Evolutionary conservation across 2,888 invertebrate species (phyloP).

Genomic region (Dysmachus trigonus): DNA sequence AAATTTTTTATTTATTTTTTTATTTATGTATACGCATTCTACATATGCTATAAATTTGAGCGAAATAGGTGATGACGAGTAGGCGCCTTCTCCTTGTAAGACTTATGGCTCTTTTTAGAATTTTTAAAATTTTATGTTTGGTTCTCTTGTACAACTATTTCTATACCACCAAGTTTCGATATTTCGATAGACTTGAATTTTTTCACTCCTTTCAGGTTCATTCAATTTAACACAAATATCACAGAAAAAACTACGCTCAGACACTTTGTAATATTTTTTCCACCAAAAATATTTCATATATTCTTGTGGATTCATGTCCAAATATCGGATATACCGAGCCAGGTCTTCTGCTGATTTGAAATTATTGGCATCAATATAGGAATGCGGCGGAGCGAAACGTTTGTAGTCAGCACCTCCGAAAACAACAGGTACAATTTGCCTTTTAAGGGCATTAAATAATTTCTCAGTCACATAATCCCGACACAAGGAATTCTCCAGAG

Average conservation of each 20-base stretch:
- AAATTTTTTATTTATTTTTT: too few species aligned
- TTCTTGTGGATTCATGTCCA: conserved; percentile 64
- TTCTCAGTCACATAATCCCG: conserved; percentile 77
- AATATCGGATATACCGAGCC: conserved; percentile 67
- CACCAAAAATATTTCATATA: conserved; percentile 75
- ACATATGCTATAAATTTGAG: too few species aligned
- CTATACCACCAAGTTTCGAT: conserved; percentile 60
- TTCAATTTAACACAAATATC: conserved; percentile 59
- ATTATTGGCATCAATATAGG: conserved; percentile 73
- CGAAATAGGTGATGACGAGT: too few species aligned
- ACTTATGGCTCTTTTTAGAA: too few species aligned
- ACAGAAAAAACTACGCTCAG: conserved; percentile 56
- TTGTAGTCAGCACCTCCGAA: conserved; percentile 75
- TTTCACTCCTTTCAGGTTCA: conserved; percentile 52
- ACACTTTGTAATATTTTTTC: conserved; percentile 68
- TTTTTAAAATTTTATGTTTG: conserved; percentile 53
- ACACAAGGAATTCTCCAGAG: conserved; percentile 76
- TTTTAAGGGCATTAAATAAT: conserved; percentile 56
- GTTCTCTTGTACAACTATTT: conserved; percentile 56
- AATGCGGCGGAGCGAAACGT: conserved; percentile 69
- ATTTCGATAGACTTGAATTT: conserved; percentile 56
- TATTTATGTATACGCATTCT: too few species aligned
- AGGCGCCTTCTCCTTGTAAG: too few species aligned
- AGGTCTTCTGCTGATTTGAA: conserved; percentile 68
- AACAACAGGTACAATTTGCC: conserved; percentile 70